Evolutionary conservation across 2,888 invertebrate genomes (phyloP), one percentile per base, ranked within the genome.

Genomic region (Tinea semifulvella): DNA sequence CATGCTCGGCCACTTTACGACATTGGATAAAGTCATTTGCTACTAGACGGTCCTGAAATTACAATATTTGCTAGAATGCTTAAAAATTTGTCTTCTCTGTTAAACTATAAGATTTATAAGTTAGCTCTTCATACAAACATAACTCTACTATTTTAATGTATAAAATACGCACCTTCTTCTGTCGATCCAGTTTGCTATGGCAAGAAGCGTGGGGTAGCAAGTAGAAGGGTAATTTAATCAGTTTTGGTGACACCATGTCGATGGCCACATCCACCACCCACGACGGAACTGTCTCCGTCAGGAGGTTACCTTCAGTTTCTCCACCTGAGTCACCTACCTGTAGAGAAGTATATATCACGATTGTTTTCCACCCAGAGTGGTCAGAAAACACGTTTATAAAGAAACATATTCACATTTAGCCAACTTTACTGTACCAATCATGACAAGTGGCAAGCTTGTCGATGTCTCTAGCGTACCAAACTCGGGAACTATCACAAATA

Each of bases 11-110:
- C 1, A 99, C 98, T 80, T 99, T 99, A 26, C 98, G 89, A 58
- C 98, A 95, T 74, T 97, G 98, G 56, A 99, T 94, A 77, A 99
- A 98, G 75, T 99, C 99, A 64, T 98, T 99, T 2, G 99, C 99
- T 46, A 98, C 96, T 53, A 99, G 82, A 11, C 98, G 90, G 72
- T 99, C 99, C 87, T 98, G 84, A 53, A 64, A 74, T 10, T 10
- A 1, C 4, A 14, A 22, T 7, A 18, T 10, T 43, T 1, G 16
- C n/a, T n/a, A n/a, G n/a, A n/a, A n/a, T n/a, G n/a, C n/a, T n/a
- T n/a, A n/a, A n/a, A n/a, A n/a, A n/a, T n/a, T n/a, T n/a, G n/a
- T n/a, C n/a, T n/a, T n/a, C n/a, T n/a, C n/a, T n/a, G n/a, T n/a
- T n/a, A n/a, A n/a, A n/a, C n/a, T n/a, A n/a, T n/a, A n/a, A n/a